Base-by-base conservation (phyloP, 2,113 vertebrate species). In the Rhea pennata region DNA sequence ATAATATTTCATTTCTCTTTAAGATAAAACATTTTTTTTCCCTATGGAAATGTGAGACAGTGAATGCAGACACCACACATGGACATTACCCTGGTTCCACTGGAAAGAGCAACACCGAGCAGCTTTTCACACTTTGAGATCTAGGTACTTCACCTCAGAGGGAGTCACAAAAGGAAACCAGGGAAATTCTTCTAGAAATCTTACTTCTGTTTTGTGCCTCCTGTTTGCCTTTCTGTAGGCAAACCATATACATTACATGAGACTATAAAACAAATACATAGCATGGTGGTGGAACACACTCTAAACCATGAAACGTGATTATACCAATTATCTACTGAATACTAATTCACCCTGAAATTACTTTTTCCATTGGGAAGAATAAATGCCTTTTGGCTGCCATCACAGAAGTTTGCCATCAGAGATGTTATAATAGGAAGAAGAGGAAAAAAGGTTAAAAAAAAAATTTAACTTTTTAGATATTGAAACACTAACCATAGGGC, bases 261-360 rank as follows among this genome's bases (percentile, higher is more conserved):
- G 16, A 64, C 69, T 67, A 51, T 15, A 53, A 74, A 67, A 23
- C 27, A 75, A 33, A n/a, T n/a, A 70, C 22, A 12, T 70, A 73
- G 23, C 27, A 36, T 33, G 23, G 65, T 19, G 69, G 66, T 13
- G 77, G 74, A 91, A 75, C 33, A 59, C 31, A 39, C 85, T 54
- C 67, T 73, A 70, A 77, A 89, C 65, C 24, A 85, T 29, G 58
- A 76, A 86, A 56, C 42, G 58, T 58, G 26, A 79, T 76, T 70
- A 91, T 56, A 58, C 59, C 54, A 46, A 93, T 85, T 44, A 72
- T n/a, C 46, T 56, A 40, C 33, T 44, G 46, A 82, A 70, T 90
- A 53, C 58, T 67, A 67, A 91, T 93, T 93, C 81, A 91, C 39
- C 50, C 64, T 87, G 51, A 79, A 87, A 80, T 80, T 71, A 89